phyloP scores from a whole-genome alignment of 1,140 invertebrate species.

The Ceratina australensis region DNA sequence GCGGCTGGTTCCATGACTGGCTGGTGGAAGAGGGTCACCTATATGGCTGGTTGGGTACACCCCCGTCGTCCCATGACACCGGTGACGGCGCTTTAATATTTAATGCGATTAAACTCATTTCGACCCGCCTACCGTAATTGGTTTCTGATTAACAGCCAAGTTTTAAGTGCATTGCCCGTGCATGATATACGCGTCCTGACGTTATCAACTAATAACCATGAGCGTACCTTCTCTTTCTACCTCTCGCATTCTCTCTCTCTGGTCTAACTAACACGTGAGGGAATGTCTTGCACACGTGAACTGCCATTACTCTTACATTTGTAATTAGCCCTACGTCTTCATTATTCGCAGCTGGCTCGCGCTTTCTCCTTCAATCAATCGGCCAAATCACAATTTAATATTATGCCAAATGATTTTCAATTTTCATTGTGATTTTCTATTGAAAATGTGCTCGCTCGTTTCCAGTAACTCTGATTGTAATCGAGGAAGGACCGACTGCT shows the following conservation, averaged over 20 bases:
- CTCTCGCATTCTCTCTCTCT: background rate
- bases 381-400: background rate
- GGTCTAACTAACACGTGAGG: too few species aligned
- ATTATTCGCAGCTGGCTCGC: background rate
- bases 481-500: background rate
- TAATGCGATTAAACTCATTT: slow-evolving; percentile 78
- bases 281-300: background rate
- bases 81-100: slow-evolving; percentile 76
- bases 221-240: slow-evolving; percentile 33
- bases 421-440: too few species aligned
- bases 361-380: background rate
- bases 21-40: slow-evolving; percentile 39
- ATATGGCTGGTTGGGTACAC: slow-evolving; percentile 38
- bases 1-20: slow-evolving; percentile 45
- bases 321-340: slow-evolving; percentile 10
- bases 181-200: slow-evolving; percentile 45
- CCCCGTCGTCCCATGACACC: slow-evolving; percentile 51
- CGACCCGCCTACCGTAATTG: slow-evolving; percentile 73
- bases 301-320: slow-evolving; percentile 24
- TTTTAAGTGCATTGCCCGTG: slow-evolving; percentile 72
- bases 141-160: slow-evolving; percentile 77
- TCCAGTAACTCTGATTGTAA: too few species aligned
- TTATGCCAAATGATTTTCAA: background rate
- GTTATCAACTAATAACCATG: slow-evolving; percentile 55
- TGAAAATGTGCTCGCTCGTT: too few species aligned